Evolutionary conservation across 2,113 vertebrate genomes (phyloP).

Genomic region (Terrapene triunguis): DNA sequence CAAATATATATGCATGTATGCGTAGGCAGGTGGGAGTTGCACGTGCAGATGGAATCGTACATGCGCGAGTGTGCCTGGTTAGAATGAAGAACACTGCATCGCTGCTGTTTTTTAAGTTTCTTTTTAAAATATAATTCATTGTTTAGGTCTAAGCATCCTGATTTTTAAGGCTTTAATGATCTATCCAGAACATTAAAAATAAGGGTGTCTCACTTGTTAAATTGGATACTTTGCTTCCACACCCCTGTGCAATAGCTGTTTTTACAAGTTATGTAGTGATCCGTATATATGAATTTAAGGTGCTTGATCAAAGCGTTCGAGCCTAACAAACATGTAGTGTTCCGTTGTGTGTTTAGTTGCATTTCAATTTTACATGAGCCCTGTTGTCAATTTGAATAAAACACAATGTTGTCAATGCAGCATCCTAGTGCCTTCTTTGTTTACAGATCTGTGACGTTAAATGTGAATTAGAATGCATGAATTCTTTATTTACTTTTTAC

Average conservation of each 20-base stretch:
- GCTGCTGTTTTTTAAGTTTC: not conserved
- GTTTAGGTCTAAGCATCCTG: not conserved
- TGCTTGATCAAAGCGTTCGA: not conserved
- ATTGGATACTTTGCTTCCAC: not conserved
- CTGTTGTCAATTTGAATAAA: conserved; percentile 21
- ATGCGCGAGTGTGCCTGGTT: conserved; percentile 5
- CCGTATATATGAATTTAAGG: not conserved
- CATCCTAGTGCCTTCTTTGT: conserved; percentile 43
- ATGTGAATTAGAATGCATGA: conserved; percentile 47
- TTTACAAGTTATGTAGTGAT: too few relatives aligned
- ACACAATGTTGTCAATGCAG: conserved; percentile 6
- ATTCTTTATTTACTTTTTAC: conserved; percentile 54
- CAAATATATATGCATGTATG: not conserved
- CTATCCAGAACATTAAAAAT: not conserved
- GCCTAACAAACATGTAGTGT: not conserved
- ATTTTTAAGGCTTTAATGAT: not conserved
- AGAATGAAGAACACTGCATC: not conserved
- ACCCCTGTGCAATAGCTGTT: not conserved
- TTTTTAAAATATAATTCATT: conserved; percentile 27
- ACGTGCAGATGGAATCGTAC: conserved; percentile 15
- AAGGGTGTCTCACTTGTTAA: not conserved
- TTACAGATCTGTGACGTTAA: conserved; percentile 55
- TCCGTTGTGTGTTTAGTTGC: not conserved
- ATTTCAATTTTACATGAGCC: not conserved
- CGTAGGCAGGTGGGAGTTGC: not conserved